Evolutionary conservation across 2,797 vertebrate species (phyloP).

Genomic region (Megaceryle alcyon): DNA sequence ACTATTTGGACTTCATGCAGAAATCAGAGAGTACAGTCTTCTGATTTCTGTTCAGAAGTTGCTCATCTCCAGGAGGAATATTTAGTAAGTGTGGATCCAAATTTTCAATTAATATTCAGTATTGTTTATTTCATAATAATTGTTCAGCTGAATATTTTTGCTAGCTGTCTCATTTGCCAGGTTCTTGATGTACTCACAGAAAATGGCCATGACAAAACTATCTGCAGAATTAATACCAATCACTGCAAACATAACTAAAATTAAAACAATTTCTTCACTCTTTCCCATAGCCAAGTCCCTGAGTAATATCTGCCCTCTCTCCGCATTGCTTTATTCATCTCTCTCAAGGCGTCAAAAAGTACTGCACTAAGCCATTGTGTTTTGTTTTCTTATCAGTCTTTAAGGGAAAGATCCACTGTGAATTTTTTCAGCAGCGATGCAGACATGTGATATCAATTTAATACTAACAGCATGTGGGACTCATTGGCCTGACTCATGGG

Average conservation of each 20-base stretch:
- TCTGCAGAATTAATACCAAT: not conserved
- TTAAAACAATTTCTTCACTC: not conserved
- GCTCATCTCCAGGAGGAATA: not conserved
- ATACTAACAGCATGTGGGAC: not conserved
- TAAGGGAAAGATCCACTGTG: not conserved
- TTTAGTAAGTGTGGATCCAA: not conserved
- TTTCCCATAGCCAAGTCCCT: not conserved
- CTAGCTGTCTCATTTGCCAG: not conserved
- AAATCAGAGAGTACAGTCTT: not conserved
- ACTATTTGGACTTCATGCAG: not conserved
- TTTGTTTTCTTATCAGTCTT: slow-evolving; percentile 4
- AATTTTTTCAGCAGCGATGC: not conserved
- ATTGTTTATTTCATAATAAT: not conserved
- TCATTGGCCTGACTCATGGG: not conserved
- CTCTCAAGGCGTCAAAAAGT: not conserved
- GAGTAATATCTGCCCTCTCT: not conserved
- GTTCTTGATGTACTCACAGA: not conserved
- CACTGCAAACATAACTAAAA: not conserved
- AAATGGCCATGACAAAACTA: not conserved
- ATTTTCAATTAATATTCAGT: not conserved
- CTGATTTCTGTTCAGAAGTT: not conserved
- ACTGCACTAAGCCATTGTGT: not conserved
- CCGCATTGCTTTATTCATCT: not conserved
- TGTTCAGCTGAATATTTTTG: not conserved
- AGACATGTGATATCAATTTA: not conserved